Evolutionary conservation across 2,888 invertebrate genomes (phyloP), one percentile per base, ranked within the genome.

Genomic region (Lasioglossum zephyrum): DNA sequence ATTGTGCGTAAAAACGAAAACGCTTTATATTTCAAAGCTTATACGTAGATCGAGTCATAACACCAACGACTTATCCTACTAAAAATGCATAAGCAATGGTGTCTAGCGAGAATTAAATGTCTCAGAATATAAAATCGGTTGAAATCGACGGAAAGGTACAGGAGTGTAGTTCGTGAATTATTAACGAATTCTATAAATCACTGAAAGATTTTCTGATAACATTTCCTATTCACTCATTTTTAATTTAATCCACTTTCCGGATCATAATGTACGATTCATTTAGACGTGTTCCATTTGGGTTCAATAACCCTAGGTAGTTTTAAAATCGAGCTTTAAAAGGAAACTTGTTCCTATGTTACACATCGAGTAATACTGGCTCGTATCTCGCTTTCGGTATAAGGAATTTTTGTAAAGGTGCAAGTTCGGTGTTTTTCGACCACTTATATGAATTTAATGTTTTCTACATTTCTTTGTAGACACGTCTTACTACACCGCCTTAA

Each of bases 1-100:
- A 13, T 53, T 70, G 76, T 77, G 57, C 22, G 74, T 79, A 86
- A 86, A 84, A 90, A 88, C 79, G 76, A 76, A 83, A 86, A 76
- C 26, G 53, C 26, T 76, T 90, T 73, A 81, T 81, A 82, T 85
- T 81, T 83, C 86, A 86, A 26, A 13, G 53, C 77, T 39, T 49
- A 2, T 16, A 47, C 5, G 18, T 39, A 66, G 73, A 77, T 81
- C 86, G 82, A 77, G 84, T 79, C 81, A 81, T 49, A 6, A 81
- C 77, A 77, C 80, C 73, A 81, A 72, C 82, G 73, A 73, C 81
- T 75, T 82, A 76, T 81, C 86, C 63, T 74, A 66, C 83, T 31
- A 31, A 69, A 69, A 41, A 39, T 22, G 39, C 22, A n/a, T 3
- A n/a, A 69, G 9, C 22, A 18, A 69, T 2, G 36, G 6, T 16